Evolutionary conservation across 2,113 vertebrate genomes (phyloP).

Genomic region (Aphelocoma coerulescens): DNA sequence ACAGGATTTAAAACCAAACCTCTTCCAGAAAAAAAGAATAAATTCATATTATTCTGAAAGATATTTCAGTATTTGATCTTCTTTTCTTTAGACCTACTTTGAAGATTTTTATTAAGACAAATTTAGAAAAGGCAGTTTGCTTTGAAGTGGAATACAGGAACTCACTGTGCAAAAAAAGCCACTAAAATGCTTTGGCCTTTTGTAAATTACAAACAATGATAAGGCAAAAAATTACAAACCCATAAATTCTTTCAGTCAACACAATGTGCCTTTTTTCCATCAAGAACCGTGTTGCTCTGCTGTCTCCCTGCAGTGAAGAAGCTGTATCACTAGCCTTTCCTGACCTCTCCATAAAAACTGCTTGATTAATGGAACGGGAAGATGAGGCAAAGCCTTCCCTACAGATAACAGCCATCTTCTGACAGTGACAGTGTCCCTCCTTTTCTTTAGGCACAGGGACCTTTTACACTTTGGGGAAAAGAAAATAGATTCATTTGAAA

Average conservation of each 20-base stretch:
- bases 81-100: background rate
- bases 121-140: background rate
- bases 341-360: background rate
- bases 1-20: background rate
- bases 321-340: background rate
- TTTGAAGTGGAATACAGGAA: background rate
- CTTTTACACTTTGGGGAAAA: background rate
- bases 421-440: background rate
- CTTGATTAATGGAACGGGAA: background rate
- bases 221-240: background rate
- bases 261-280: background rate
- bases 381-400: background rate
- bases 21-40: background rate
- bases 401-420: background rate
- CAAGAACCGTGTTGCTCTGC: background rate
- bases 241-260: background rate
- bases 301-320: background rate
- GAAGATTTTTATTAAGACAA: background rate
- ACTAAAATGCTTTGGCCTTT: background rate
- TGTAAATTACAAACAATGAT: background rate
- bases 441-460: background rate
- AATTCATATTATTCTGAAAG: background rate
- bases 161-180: background rate
- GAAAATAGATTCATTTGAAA: slow-evolving; percentile 11
- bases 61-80: background rate